phyloP scores from a whole-genome alignment of 2,888 invertebrate species.

The Lymantria dispar region DNA sequence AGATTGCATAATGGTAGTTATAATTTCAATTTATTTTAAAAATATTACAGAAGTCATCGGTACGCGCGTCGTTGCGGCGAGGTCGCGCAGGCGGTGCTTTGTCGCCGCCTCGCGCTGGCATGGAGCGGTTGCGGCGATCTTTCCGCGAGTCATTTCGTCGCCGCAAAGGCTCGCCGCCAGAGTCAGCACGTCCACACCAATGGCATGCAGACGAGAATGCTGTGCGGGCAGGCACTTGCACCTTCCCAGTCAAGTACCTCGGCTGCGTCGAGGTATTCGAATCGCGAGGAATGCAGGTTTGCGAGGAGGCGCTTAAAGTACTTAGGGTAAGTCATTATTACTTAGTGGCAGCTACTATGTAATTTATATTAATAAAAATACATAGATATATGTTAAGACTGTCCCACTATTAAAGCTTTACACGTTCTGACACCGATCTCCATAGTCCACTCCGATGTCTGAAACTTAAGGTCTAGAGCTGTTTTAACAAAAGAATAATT shows the following conservation, averaged over 20 bases:
- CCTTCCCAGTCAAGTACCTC: constrained; percentile 98
- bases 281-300: constrained; percentile 99
- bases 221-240: constrained; percentile 97
- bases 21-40: neutral
- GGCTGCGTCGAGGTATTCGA: constrained; percentile 99
- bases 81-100: constrained; percentile 74
- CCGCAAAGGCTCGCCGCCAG: constrained; percentile 93
- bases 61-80: constrained; percentile 73
- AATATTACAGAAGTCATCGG: constrained; percentile 70
- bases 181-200: constrained; percentile 97
- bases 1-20: no score
- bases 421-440: no score
- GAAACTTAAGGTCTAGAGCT: no score
- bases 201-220: constrained; percentile 99
- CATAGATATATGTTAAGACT: no score
- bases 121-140: constrained; percentile 94
- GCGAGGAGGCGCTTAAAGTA: constrained; percentile 99
- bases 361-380: no score
- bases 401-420: no score
- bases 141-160: constrained; percentile 97
- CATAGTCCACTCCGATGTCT: no score
- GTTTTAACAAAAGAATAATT: no score
- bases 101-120: constrained; percentile 82
- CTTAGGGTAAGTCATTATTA: constrained; percentile 87
- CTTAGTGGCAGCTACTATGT: no score